Percentiles rank a stretch among this genome's conserved stretches.
Conservation (phyloP, 1,140 invertebrate species). For the Drosophila parvula region DNA sequence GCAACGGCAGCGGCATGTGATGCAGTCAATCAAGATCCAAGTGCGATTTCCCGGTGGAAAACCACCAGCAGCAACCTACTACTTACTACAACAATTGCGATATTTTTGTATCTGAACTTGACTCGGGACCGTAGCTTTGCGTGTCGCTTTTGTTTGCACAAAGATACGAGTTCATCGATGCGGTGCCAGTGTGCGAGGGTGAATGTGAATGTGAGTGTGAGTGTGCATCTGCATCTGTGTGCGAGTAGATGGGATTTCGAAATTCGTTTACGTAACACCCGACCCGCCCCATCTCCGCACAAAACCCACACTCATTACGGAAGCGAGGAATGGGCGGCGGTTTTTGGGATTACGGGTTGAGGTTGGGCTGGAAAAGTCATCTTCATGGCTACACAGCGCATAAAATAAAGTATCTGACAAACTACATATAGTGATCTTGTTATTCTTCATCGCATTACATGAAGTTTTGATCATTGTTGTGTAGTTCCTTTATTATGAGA, state of each 20-base stretch:
- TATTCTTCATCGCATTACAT: no score
- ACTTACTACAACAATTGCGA: conserved; percentile 25
- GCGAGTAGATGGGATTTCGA: conserved; percentile 60
- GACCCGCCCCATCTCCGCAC: conserved; percentile 9
- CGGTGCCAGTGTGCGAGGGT: conserved; percentile 7
- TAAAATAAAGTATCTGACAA: not conserved
- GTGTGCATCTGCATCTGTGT: conserved; percentile 22
- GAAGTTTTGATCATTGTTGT: no score
- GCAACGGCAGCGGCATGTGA: conserved; percentile 21
- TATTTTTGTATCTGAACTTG: conserved; percentile 63
- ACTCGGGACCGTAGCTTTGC: conserved; percentile 61
- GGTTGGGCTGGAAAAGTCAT: conserved; percentile 33
- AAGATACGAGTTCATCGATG: conserved; percentile 49
- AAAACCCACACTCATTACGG: conserved; percentile 21
- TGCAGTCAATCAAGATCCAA: conserved; percentile 65
- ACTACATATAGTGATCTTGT: not conserved
- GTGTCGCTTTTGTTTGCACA: conserved; percentile 67
- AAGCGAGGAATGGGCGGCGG: conserved; percentile 37
- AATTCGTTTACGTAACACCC: conserved; percentile 69
- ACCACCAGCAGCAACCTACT: conserved; percentile 34
- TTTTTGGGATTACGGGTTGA: conserved; percentile 8
- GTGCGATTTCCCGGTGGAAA: conserved; percentile 40
- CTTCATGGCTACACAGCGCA: conserved; percentile 23
- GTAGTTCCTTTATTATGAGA: no score
- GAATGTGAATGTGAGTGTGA: not conserved